Percentiles rank a stretch among this genome's conserved stretches.
phyloP scores from a whole-genome alignment of 2,888 invertebrate species.

The Drosophila hamatofila region DNA sequence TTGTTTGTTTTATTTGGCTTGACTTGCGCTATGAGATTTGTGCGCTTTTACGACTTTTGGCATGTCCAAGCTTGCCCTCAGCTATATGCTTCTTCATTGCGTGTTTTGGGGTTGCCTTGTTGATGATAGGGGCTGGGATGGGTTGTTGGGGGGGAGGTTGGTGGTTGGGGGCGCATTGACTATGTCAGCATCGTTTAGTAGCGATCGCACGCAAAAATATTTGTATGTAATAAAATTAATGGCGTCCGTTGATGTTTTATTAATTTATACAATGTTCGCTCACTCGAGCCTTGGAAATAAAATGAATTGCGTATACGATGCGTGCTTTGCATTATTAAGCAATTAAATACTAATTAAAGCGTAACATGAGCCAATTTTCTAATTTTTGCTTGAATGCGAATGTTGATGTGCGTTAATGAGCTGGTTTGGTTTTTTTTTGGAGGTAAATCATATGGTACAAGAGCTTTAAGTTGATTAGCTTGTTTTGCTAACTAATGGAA shows the following conservation, averaged over 20 bases:
- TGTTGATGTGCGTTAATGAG: constrained; percentile 32
- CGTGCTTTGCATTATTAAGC: constrained; percentile 74
- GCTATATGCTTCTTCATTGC: constrained; percentile 38
- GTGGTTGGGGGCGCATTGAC: constrained; percentile 26
- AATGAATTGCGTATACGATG: constrained; percentile 73
- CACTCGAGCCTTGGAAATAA: constrained; percentile 38
- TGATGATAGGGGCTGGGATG: not conserved
- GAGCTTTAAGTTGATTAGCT: constrained; percentile 42
- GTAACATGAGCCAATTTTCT: constrained; percentile 69
- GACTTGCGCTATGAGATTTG: constrained; percentile 69
- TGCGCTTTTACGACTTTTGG: constrained; percentile 76
- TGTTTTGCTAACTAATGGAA: constrained; percentile 45
- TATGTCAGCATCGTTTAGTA: constrained; percentile 62
- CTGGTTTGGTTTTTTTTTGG: not conserved
- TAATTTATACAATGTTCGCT: constrained; percentile 68
- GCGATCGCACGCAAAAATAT: constrained; percentile 72
- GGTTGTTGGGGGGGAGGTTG: not conserved
- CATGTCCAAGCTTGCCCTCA: constrained; percentile 53
- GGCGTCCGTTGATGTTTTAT: constrained; percentile 77
- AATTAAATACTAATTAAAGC: constrained; percentile 80
- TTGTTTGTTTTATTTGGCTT: constrained; percentile 34
- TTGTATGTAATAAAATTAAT: constrained; percentile 77
- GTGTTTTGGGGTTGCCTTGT: constrained; percentile 34
- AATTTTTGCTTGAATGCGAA: constrained; percentile 18
- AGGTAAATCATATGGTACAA: not conserved